Percentiles rank a stretch among this genome's conserved stretches.
phyloP scores from a whole-genome alignment of 2,113 vertebrate genomes.

The Cyprinodon brontotheroides region DNA sequence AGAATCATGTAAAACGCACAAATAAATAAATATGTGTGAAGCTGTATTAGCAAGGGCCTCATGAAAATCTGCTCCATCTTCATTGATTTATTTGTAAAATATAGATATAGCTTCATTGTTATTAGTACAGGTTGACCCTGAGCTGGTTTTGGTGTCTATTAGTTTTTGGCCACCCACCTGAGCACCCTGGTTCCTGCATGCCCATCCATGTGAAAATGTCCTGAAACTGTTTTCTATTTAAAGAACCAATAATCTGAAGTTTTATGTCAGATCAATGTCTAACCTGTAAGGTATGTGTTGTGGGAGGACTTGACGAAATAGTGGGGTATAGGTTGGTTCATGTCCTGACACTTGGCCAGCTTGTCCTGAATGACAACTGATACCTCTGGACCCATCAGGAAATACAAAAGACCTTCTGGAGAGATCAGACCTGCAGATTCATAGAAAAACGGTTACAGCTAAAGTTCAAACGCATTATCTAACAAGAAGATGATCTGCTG shows the following conservation, averaged over 20 bases:
- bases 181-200: no score
- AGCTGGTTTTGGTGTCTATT: no score
- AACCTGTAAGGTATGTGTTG: conserved; percentile 97
- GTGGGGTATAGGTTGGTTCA: conserved; percentile 91
- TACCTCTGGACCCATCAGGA: conserved; percentile 90
- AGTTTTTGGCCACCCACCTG: no score
- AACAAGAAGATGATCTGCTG: background rate
- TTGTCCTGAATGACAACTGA: conserved; percentile 86
- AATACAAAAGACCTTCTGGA: conserved; percentile 92
- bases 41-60: no score
- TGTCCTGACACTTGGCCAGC: conserved; percentile 87
- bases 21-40: no score
- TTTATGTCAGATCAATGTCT: background rate
- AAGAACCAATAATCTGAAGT: background rate
- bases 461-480: background rate
- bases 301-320: conserved; percentile 98
- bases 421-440: conserved; percentile 86
- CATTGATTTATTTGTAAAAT: no score
- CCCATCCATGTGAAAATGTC: no score
- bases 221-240: no score
- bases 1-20: no score
- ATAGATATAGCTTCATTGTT: no score
- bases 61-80: no score
- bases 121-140: no score
- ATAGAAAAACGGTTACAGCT: conserved; percentile 13